These are phyloP conservation scores for Sparus aurata DNA, from an alignment of 2,797 vertebrate genomes.

Conservation along the genomic window DNA sequence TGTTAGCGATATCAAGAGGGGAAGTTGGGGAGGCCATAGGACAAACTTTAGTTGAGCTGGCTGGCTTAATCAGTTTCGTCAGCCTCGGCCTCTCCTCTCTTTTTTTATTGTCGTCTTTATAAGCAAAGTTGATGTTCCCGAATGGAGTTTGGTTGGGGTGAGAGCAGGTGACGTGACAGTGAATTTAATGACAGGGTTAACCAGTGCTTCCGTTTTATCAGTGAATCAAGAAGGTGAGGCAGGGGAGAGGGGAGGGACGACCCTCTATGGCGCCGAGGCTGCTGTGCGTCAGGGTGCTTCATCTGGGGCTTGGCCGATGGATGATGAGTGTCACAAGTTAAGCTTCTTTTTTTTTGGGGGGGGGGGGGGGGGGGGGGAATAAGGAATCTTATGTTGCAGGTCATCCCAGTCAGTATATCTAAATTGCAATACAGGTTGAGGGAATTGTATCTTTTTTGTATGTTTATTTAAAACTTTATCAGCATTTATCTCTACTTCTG, in stretches of 20 bases:
- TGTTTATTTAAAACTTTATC: neutral
- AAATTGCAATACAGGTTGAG: neutral
- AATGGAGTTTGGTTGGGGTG: neutral
- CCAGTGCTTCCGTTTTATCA: neutral
- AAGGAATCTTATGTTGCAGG: neutral
- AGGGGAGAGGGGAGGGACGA: neutral
- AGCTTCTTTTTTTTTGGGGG: no score
- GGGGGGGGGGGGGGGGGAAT: no score
- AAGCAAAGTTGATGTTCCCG: neutral
- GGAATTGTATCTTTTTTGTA: no score
- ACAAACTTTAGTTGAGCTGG: neutral
- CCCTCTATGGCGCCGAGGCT: neutral
- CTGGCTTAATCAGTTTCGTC: neutral
- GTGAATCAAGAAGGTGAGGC: neutral
- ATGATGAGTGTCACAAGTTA: neutral
- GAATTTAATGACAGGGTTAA: neutral
- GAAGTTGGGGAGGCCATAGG: neutral
- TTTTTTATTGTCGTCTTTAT: neutral
- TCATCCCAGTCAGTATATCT: neutral
- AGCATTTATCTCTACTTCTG: neutral
- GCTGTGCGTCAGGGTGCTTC: slow-evolving; percentile 11
- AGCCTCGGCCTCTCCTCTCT: neutral
- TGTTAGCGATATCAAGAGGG: neutral
- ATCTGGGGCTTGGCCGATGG: neutral
- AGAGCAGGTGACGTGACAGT: neutral